These are phyloP conservation scores for Drosophila austrosaltans DNA, from an alignment of 2,888 invertebrate species.

Conservation along the genomic window DNA sequence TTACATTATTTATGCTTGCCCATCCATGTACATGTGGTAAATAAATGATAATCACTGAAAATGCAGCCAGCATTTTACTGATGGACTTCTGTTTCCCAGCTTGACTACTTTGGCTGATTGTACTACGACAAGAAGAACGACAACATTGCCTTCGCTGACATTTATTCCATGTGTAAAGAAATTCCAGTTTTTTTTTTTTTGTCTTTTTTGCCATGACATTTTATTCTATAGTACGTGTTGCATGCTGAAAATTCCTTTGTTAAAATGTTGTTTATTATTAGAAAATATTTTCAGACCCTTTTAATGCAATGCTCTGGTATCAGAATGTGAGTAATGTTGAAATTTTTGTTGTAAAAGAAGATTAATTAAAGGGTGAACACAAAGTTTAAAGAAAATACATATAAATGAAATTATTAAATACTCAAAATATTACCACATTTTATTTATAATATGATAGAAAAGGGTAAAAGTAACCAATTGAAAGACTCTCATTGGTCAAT, in stretches of 20 bases:
- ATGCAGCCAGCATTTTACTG: constrained; percentile 52
- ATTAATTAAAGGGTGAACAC: neutral
- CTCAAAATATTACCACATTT: too few relatives aligned
- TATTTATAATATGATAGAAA: too few relatives aligned
- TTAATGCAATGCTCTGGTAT: neutral
- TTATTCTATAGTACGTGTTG: constrained; percentile 70
- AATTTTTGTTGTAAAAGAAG: constrained; percentile 49
- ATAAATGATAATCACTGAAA: constrained; percentile 64
- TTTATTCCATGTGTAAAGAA: constrained; percentile 1
- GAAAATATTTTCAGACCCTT: constrained; percentile 48
- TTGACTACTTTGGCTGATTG: constrained; percentile 66
- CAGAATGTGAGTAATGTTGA: constrained; percentile 25
- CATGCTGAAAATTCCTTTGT: constrained; percentile 58
- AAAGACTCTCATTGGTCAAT: too few relatives aligned
- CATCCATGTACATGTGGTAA: constrained; percentile 44
- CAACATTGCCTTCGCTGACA: constrained; percentile 4
- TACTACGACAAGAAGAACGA: constrained; percentile 25
- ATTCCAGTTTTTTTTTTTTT: constrained; percentile 13
- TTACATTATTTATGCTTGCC: constrained; percentile 29
- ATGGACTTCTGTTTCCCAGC: constrained; percentile 40
- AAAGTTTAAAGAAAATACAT: neutral
- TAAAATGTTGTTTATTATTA: constrained; percentile 58
- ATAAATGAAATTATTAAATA: neutral
- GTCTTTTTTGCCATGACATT: constrained; percentile 50
- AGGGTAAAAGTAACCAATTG: too few relatives aligned